phyloP scores from a whole-genome alignment of 35 echinoderm and acorn worm species.

The Apostichopus californicus region DNA sequence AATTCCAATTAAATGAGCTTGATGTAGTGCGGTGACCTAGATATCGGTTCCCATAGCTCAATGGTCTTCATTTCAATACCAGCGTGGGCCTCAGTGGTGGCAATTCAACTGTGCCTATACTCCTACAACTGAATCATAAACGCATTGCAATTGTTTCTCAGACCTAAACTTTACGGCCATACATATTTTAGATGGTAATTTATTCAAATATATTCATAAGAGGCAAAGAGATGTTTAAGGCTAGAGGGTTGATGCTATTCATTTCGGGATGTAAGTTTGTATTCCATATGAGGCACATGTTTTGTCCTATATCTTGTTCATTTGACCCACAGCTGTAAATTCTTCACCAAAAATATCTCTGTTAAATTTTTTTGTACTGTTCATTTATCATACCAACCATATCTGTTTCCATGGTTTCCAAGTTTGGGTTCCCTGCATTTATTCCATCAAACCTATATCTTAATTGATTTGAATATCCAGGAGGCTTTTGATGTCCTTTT shows the following conservation, averaged over 20 bases:
- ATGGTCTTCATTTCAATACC: too few relatives aligned
- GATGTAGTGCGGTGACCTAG: neutral
- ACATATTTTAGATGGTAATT: neutral
- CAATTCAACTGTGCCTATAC: too few relatives aligned
- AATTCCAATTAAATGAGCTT: neutral
- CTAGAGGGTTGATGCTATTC: too few relatives aligned
- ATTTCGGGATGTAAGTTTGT: too few relatives aligned
- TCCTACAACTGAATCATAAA: too few relatives aligned
- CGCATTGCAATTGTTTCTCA: neutral
- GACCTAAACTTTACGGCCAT: neutral
- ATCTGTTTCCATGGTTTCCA: neutral
- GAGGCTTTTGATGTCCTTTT: slow-evolving; percentile 6
- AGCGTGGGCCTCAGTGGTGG: too few relatives aligned
- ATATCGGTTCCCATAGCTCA: neutral
- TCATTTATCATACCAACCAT: neutral
- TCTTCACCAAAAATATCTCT: too few relatives aligned
- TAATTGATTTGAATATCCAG: too few relatives aligned
- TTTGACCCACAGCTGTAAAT: too few relatives aligned
- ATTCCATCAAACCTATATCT: neutral
- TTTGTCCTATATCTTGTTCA: too few relatives aligned
- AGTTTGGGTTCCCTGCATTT: neutral
- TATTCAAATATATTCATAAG: neutral
- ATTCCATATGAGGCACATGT: too few relatives aligned
- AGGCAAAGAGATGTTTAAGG: neutral
- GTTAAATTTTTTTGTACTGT: neutral